These are phyloP conservation scores for Antrozous pallidus DNA, from an alignment of 2,797 vertebrate species.

Conservation along the genomic window DNA sequence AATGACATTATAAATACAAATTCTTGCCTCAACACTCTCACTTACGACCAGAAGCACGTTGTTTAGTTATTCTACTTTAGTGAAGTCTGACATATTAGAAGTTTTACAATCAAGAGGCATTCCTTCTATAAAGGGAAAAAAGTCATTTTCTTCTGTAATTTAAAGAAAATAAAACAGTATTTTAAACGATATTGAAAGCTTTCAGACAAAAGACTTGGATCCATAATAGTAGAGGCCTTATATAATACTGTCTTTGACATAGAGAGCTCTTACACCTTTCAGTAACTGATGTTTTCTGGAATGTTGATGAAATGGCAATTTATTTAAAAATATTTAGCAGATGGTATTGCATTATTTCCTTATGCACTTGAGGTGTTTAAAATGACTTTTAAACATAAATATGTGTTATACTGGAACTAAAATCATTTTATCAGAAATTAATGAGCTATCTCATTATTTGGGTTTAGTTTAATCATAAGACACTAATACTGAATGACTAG, in stretches of 20 bases:
- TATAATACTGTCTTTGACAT: not conserved
- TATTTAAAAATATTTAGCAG: slow-evolving; percentile 2
- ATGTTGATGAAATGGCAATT: not conserved
- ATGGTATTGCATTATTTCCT: not conserved
- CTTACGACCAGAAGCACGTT: slow-evolving; percentile 2
- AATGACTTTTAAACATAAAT: not conserved
- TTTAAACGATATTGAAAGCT: slow-evolving; percentile 36
- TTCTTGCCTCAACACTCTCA: not conserved
- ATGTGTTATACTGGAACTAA: not conserved
- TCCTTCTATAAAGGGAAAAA: slow-evolving; percentile 13
- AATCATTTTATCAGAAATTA: slow-evolving; percentile 11
- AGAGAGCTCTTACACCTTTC: not conserved
- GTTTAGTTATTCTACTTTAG: slow-evolving; percentile 54
- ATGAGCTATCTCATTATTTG: not conserved
- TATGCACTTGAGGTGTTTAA: not conserved
- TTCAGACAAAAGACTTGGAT: not conserved
- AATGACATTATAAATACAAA: slow-evolving; percentile 51
- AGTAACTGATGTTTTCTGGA: not conserved
- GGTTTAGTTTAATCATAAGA: not conserved
- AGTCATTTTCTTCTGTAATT: not conserved
- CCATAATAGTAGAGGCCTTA: not conserved
- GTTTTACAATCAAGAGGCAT: slow-evolving; percentile 51
- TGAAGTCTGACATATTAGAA: slow-evolving; percentile 39
- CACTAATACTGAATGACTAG: not conserved
- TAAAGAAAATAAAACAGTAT: slow-evolving; percentile 18